A percentile compares a stretch with the other conserved stretches of the same genome.
phyloP scores from a whole-genome alignment of 2,888 invertebrate genomes.

The Lithosia quadra region DNA sequence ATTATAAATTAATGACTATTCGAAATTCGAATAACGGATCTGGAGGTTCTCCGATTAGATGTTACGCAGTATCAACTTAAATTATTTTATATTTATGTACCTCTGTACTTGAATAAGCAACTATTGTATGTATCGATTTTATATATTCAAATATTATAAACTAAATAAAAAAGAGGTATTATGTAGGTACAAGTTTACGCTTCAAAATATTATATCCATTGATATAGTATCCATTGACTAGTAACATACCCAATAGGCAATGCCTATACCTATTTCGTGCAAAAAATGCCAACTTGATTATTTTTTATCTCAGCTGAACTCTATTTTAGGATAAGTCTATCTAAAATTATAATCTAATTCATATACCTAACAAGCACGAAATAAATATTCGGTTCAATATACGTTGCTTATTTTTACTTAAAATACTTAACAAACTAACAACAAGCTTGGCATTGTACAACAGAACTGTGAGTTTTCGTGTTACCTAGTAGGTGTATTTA shows the following conservation, averaged over 20 bases:
- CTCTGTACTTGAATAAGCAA: neutral
- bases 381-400: neutral
- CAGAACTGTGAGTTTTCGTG: conserved; percentile 22
- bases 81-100: neutral
- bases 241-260: too few relatives aligned
- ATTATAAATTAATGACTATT: too few relatives aligned
- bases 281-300: neutral
- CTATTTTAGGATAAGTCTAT: neutral
- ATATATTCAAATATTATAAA: neutral
- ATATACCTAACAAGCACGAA: neutral
- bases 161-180: neutral
- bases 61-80: too few relatives aligned
- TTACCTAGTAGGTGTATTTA: conserved; percentile 37
- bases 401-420: conserved; percentile 11
- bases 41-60: too few relatives aligned
- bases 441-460: conserved; percentile 17
- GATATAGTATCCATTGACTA: too few relatives aligned
- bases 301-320: neutral
- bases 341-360: neutral
- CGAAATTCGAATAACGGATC: too few relatives aligned
- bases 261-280: neutral
- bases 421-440: neutral
- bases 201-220: neutral
- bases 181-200: neutral
- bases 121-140: neutral